phyloP scores from a whole-genome alignment of 2,113 vertebrate genomes.

The Solea senegalensis region DNA sequence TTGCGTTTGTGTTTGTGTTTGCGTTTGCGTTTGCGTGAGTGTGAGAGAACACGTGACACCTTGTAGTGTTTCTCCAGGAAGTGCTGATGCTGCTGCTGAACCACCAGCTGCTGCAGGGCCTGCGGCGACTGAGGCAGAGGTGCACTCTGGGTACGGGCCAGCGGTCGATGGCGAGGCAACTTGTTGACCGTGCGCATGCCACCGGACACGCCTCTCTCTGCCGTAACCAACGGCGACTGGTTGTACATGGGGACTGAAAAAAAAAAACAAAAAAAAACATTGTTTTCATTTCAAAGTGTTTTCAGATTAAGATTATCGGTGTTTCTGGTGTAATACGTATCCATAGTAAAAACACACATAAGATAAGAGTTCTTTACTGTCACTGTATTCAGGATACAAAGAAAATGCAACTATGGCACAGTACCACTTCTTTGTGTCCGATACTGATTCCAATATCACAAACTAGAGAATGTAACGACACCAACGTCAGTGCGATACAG shows the following conservation, averaged over 20 bases:
- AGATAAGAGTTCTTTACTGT: too few relatives aligned
- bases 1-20: background rate
- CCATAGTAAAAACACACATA: too few relatives aligned
- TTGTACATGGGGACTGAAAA: slow-evolving; percentile 89
- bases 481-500: too few relatives aligned
- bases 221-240: slow-evolving; percentile 91
- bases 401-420: too few relatives aligned
- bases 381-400: too few relatives aligned
- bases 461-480: too few relatives aligned
- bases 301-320: too few relatives aligned
- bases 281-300: background rate
- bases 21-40: background rate
- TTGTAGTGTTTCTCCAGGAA: slow-evolving; percentile 91
- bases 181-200: slow-evolving; percentile 87
- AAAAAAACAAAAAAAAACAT: background rate
- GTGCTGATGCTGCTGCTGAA: slow-evolving; percentile 93
- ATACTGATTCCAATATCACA: too few relatives aligned
- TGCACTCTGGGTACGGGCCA: slow-evolving; percentile 93
- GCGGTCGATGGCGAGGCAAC: slow-evolving; percentile 89
- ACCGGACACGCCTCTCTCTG: slow-evolving; percentile 84
- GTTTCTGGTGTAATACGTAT: too few relatives aligned
- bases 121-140: slow-evolving; percentile 93
- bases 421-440: too few relatives aligned
- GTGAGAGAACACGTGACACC: slow-evolving; percentile 11
- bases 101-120: slow-evolving; percentile 92